These are phyloP conservation scores for Apostichopus californicus DNA, from an alignment of 35 echinoderm and acorn worm species.

Conservation along the genomic window DNA sequence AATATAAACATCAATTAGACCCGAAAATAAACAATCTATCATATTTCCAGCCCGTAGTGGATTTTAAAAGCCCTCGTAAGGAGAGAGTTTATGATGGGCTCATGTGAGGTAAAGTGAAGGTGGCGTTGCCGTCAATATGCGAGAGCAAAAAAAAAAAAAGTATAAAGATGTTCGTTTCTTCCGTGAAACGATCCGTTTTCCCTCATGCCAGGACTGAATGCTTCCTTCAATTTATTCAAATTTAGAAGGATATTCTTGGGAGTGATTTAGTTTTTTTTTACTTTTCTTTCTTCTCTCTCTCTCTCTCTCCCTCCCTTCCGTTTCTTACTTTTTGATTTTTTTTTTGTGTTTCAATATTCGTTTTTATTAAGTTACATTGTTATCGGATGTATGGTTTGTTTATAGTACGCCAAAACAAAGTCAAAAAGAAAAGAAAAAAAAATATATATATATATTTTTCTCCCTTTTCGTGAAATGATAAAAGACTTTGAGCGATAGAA, in stretches of 20 bases:
- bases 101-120: conserved; percentile 27
- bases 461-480: too few relatives aligned
- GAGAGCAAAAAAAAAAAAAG: neutral
- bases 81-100: conserved; percentile 27
- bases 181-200: neutral
- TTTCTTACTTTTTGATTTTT: neutral
- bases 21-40: conserved; percentile 60
- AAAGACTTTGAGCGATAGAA: too few relatives aligned
- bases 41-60: conserved; percentile 57
- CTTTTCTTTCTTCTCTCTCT: neutral
- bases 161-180: neutral
- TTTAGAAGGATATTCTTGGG: neutral
- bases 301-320: too few relatives aligned
- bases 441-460: neutral
- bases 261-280: neutral
- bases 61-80: conserved; percentile 63
- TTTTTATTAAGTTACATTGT: neutral
- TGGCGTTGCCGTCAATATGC: neutral
- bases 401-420: conserved; percentile 4
- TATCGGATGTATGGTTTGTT: conserved; percentile 3
- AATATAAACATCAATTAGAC: conserved; percentile 62
- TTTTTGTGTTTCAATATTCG: neutral
- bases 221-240: neutral
- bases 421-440: neutral
- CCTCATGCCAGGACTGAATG: neutral